Evolutionary conservation across 2,888 invertebrate genomes (phyloP).

Genomic region (Morinoia aosen): DNA sequence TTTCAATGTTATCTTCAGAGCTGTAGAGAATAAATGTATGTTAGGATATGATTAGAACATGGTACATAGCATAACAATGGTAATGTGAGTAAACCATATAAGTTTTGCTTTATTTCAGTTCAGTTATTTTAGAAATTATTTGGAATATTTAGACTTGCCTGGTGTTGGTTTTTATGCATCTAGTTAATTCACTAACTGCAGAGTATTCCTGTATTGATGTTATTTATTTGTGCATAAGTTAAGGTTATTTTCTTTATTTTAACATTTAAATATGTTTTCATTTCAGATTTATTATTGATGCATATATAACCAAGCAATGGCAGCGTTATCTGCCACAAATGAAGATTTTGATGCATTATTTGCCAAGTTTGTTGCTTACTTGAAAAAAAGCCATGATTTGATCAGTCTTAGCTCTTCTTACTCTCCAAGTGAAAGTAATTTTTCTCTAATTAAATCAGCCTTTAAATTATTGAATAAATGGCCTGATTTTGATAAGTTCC

Average conservation of each 20-base stretch:
- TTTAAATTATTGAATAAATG: not conserved
- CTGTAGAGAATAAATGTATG: too few species aligned
- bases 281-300: not conserved
- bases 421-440: not conserved
- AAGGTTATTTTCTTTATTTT: not conserved
- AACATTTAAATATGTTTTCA: not conserved
- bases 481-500: not conserved
- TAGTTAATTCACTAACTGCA: too few species aligned
- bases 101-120: too few species aligned
- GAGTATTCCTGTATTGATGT: too few species aligned
- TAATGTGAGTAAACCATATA: too few species aligned
- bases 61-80: too few species aligned
- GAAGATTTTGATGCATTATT: constrained; percentile 8
- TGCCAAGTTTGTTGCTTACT: not conserved
- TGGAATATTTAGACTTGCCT: too few species aligned
- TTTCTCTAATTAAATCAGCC: not conserved
- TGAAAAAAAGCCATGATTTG: not conserved
- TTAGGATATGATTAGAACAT: too few species aligned
- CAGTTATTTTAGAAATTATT: too few species aligned
- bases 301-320: not conserved
- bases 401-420: not conserved
- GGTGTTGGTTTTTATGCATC: too few species aligned
- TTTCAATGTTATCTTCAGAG: too few species aligned
- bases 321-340: not conserved
- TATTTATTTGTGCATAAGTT: too few species aligned